phyloP scores from a whole-genome alignment of 2,888 invertebrate genomes.

The Melinopterus prodromus region DNA sequence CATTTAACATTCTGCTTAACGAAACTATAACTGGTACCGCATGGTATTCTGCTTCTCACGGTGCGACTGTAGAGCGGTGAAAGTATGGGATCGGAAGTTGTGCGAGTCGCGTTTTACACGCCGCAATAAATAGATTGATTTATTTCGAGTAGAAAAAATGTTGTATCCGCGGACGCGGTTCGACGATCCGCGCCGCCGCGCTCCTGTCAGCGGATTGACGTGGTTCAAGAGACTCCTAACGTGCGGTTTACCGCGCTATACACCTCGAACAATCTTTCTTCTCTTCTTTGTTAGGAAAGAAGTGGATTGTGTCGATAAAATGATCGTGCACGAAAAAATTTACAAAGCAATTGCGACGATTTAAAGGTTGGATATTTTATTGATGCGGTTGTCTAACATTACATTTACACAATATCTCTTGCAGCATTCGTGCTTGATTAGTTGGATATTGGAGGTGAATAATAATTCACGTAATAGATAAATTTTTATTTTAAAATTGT shows the following conservation, averaged over 20 bases:
- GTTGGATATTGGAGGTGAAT: too few relatives aligned
- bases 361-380: too few relatives aligned
- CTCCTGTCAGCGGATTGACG: background rate
- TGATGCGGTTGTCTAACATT: too few relatives aligned
- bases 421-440: too few relatives aligned
- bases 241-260: background rate
- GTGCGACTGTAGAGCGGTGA: background rate
- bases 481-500: too few relatives aligned
- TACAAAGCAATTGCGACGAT: background rate
- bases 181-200: background rate
- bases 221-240: background rate
- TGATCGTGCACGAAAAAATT: background rate
- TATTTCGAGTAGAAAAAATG: background rate
- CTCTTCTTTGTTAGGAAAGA: background rate
- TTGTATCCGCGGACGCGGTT: background rate
- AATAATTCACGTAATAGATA: too few relatives aligned
- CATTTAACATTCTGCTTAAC: background rate
- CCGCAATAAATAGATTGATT: constrained; percentile 4
- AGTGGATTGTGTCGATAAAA: background rate
- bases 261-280: background rate
- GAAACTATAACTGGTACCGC: background rate
- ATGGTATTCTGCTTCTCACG: background rate
- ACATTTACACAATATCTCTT: too few relatives aligned
- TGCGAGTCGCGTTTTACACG: background rate
- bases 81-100: background rate